phyloP scores from a whole-genome alignment of 2,797 vertebrate species.

The Coluber constrictor region DNA sequence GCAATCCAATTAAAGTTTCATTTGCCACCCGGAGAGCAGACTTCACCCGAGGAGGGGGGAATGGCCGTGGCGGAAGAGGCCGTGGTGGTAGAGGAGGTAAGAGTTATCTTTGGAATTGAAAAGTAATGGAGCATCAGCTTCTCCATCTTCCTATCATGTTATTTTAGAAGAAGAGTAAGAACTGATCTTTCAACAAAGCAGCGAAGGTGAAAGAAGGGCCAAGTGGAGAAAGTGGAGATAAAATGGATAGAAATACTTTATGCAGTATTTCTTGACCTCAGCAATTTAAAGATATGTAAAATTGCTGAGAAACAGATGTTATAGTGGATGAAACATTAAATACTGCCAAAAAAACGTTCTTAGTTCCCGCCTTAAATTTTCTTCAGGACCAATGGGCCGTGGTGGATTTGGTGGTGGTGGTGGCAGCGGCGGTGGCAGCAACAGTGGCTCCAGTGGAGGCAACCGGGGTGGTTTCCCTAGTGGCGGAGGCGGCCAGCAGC shows the following conservation, averaged over 20 bases:
- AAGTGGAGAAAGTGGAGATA: no score
- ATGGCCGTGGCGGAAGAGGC: constrained; percentile 78
- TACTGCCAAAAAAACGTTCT: not conserved
- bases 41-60: constrained; percentile 79
- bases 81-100: constrained; percentile 68
- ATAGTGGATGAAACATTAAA: not conserved
- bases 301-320: not conserved
- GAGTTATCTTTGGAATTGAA: not conserved
- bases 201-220: not conserved
- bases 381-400: constrained; percentile 79
- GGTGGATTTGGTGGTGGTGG: constrained; percentile 79
- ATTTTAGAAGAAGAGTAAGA: not conserved
- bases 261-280: not conserved
- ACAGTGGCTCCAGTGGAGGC: constrained; percentile 61
- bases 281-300: not conserved
- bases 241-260: not conserved
- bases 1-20: constrained; percentile 87
- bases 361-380: no score
- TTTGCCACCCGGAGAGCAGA: constrained; percentile 86
- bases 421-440: constrained; percentile 13
- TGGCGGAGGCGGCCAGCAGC: constrained; percentile 80
- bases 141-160: not conserved
- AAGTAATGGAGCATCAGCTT: not conserved
- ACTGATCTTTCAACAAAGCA: not conserved
- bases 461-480: constrained; percentile 75